Percentiles rank a stretch among this genome's conserved stretches.
These are phyloP conservation scores for Marcusenius ussheri DNA, from an alignment of 2,113 vertebrate genomes.

Conservation along the genomic window DNA sequence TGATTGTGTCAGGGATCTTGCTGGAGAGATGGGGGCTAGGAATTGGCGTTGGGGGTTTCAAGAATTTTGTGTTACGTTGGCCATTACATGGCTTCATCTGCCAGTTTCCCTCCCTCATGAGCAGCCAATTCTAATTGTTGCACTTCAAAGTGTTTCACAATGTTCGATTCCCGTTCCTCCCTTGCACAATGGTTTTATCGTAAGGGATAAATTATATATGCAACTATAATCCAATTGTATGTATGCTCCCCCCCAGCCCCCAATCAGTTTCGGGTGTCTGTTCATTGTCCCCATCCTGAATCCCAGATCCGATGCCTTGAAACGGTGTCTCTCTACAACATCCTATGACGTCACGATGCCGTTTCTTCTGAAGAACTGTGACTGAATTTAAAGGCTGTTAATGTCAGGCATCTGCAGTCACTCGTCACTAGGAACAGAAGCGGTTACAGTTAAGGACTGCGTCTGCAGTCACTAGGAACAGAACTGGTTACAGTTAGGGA, in stretches of 20 bases:
- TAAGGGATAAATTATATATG: slow-evolving; percentile 61
- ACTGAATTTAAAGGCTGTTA: slow-evolving; percentile 27
- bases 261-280: slow-evolving; percentile 2
- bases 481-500: neutral
- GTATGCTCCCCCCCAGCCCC: slow-evolving; percentile 24
- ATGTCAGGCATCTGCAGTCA: slow-evolving; percentile 16
- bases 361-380: slow-evolving; percentile 27
- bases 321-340: slow-evolving; percentile 35
- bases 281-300: slow-evolving; percentile 26
- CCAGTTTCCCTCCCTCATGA: slow-evolving; percentile 20
- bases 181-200: slow-evolving; percentile 42
- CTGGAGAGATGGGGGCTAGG: slow-evolving; percentile 25
- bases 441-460: neutral
- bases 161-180: slow-evolving; percentile 25
- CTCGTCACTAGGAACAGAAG: slow-evolving; percentile 3
- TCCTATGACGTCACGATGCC: slow-evolving; percentile 46
- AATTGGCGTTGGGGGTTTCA: slow-evolving; percentile 18
- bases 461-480: too few species aligned
- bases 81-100: slow-evolving; percentile 42
- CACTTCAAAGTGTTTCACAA: slow-evolving; percentile 18
- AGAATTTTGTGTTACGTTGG: slow-evolving; percentile 27
- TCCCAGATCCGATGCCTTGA: slow-evolving; percentile 48
- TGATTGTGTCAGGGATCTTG: slow-evolving; percentile 27
- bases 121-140: neutral
- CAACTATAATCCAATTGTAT: slow-evolving; percentile 46